Base-by-base conservation (phyloP, 2,797 vertebrate species). In the Orestias chungarensis region DNA sequence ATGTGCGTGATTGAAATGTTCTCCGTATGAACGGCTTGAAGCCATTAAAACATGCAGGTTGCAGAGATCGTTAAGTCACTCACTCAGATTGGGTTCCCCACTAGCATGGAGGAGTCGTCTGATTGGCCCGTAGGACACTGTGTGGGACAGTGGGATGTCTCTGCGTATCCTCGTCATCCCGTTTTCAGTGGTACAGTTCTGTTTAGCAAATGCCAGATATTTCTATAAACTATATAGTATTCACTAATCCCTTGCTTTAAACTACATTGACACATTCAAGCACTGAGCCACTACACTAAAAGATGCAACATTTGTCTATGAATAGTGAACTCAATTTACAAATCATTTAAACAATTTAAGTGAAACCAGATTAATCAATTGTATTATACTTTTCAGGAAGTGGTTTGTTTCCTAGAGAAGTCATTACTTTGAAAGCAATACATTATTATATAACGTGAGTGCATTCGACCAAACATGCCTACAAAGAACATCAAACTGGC, bases 171-270 rank as follows among this genome's bases (percentile, higher is more conserved):
- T 93, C 79, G 70, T 67, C 18, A 84, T 75, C 47, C 80, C 87
- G 11, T 91, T 84, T 27, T 92, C 91, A 54, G 84, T 73, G 18
- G 90, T 93, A 78, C 90, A 95, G 87, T 95, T 95, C 95, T 95
- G 85, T 79, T 64, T 35, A 59, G 29, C 14, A 65, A 62, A 80
- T 27, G 64, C 9, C 31, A 59, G 29, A 59, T 1, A 3, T 44
- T 44, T 44, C 15, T 20, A 47, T 18, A 47, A 17, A 47, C 46
- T 20, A n/a, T n/a, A n/a, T n/a, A n/a, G n/a, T n/a, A n/a, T n/a
- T n/a, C n/a, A n/a, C n/a, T n/a, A n/a, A n/a, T n/a, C n/a, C n/a
- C n/a, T n/a, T n/a, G n/a, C n/a, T n/a, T n/a, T n/a, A n/a, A n/a
- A n/a, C n/a, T n/a, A n/a, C n/a, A n/a, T n/a, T n/a, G n/a, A n/a